Percentiles rank a stretch among this genome's conserved stretches.
Conservation (phyloP, 1,140 invertebrate species). For the Fopius arisanus region DNA sequence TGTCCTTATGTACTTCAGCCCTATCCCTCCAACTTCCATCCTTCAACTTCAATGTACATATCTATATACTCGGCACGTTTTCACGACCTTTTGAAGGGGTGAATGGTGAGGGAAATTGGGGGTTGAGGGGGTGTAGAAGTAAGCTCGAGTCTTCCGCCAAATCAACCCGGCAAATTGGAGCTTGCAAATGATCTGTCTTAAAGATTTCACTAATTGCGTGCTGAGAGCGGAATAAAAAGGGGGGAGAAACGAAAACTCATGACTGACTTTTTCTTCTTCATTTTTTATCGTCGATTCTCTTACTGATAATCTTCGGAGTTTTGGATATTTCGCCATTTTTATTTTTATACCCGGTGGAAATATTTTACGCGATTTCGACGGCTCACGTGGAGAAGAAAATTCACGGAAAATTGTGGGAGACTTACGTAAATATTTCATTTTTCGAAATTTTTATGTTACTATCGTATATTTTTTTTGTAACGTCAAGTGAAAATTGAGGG, state of each 20-base stretch:
- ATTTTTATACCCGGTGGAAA: no score
- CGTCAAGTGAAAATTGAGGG: no score
- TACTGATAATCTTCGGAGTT: background rate
- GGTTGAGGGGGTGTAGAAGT: background rate
- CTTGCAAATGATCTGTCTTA: slow-evolving; percentile 52
- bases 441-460: no score
- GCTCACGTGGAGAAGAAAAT: no score
- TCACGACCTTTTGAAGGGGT: slow-evolving; percentile 21
- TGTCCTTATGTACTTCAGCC: slow-evolving; percentile 3
- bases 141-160: slow-evolving; percentile 32
- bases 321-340: no score
- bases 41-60: slow-evolving; percentile 24
- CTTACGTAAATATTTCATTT: no score
- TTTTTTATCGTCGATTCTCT: background rate
- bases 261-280: background rate
- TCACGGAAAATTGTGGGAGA: no score
- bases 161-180: slow-evolving; percentile 50
- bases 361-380: no score
- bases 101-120: background rate
- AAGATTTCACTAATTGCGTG: slow-evolving; percentile 51
- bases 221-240: background rate
- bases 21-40: background rate
- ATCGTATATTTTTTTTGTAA: no score
- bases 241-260: slow-evolving; percentile 9
- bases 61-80: slow-evolving; percentile 22